phyloP scores from a whole-genome alignment of 2,113 vertebrate species.

The Passerina amoena region DNA sequence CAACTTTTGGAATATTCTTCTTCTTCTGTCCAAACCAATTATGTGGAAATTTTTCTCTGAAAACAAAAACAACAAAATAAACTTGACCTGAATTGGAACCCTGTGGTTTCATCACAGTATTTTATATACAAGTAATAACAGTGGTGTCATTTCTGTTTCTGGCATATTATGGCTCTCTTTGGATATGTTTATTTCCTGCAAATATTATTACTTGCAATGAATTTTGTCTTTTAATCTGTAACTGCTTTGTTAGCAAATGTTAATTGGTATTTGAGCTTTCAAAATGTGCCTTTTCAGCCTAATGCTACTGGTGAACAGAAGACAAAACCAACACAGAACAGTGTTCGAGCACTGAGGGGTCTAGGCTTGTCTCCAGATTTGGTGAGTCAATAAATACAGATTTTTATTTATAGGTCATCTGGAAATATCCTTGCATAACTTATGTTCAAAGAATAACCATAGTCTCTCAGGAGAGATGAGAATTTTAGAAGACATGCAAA shows the following conservation, averaged over 20 bases:
- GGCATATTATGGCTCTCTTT: neutral
- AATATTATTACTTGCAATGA: neutral
- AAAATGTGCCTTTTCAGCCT: constrained; percentile 70
- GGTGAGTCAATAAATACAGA: constrained; percentile 61
- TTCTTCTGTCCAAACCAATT: neutral
- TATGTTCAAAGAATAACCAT: neutral
- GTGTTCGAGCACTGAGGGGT: constrained; percentile 77
- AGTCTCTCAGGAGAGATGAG: neutral
- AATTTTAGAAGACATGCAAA: neutral
- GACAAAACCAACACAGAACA: constrained; percentile 84
- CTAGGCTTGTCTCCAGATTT: constrained; percentile 82
- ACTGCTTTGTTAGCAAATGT: neutral
- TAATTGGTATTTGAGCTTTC: neutral
- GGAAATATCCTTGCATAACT: neutral
- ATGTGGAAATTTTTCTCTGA: neutral
- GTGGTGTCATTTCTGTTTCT: neutral
- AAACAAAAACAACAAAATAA: neutral
- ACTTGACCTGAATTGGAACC: neutral
- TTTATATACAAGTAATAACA: neutral
- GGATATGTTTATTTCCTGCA: neutral
- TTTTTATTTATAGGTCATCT: neutral
- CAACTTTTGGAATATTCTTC: neutral
- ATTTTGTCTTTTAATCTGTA: neutral
- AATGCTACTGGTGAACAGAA: constrained; percentile 81
- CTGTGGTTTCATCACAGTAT: neutral